A percentile compares a stretch with the other conserved stretches of the same genome.
These are phyloP conservation scores for Hassar affinis DNA, from an alignment of 2,113 vertebrate genomes.

Conservation along the genomic window DNA sequence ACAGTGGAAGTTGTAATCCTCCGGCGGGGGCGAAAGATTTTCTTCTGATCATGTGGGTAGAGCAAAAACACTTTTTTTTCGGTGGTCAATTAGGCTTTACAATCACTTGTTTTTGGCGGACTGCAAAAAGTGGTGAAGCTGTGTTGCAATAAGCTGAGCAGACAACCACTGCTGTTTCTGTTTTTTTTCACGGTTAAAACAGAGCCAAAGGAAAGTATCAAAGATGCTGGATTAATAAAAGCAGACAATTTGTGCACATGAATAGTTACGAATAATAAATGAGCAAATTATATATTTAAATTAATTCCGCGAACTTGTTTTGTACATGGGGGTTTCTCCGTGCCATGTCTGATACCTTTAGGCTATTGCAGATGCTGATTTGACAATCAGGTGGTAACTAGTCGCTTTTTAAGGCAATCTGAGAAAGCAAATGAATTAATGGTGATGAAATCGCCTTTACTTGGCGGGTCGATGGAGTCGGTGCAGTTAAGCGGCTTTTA, in stretches of 20 bases:
- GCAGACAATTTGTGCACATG: neutral
- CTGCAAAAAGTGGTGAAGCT: neutral
- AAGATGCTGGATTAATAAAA: neutral
- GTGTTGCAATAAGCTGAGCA: neutral
- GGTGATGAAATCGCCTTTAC: slow-evolving; percentile 68
- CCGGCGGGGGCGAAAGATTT: slow-evolving; percentile 75
- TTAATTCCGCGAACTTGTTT: neutral
- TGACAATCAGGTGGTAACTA: slow-evolving; percentile 64
- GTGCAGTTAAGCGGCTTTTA: slow-evolving; percentile 72
- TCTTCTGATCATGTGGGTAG: slow-evolving; percentile 86
- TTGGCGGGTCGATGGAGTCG: slow-evolving; percentile 56
- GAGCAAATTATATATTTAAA: neutral
- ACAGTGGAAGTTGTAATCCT: slow-evolving; percentile 92
- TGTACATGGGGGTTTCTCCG: neutral
- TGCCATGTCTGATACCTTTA: neutral
- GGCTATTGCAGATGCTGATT: slow-evolving; percentile 24
- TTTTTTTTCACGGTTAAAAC: neutral
- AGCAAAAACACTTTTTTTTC: slow-evolving; percentile 76
- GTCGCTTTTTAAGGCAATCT: slow-evolving; percentile 66
- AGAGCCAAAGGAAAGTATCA: neutral
- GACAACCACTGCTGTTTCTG: neutral
- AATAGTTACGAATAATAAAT: neutral
- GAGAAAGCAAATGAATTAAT: slow-evolving; percentile 74
- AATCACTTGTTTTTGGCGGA: slow-evolving; percentile 64
- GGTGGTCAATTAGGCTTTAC: slow-evolving; percentile 82